These are phyloP conservation scores for Colaptes auratus DNA, from an alignment of 2,113 vertebrate species.

Conservation along the genomic window DNA sequence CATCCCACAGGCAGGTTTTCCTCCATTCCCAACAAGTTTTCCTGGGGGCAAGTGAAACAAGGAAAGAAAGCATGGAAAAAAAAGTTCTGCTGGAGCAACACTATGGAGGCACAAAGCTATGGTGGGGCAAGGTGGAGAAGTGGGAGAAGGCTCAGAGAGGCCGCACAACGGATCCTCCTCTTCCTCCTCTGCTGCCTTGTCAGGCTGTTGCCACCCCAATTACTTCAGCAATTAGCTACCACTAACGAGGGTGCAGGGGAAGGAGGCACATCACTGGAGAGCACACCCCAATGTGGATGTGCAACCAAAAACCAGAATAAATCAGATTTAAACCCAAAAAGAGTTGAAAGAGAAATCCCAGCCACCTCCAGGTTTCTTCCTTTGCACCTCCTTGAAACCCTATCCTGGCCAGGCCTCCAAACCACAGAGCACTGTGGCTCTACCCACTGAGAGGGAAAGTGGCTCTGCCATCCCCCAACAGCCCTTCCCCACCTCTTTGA, in stretches of 20 bases:
- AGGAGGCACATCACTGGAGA: too few relatives aligned
- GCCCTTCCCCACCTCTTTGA: not conserved
- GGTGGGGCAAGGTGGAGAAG: fast-evolving
- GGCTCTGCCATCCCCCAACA: fast-evolving
- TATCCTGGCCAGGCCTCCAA: not conserved
- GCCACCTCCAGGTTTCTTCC: not conserved
- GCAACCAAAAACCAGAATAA: not conserved
- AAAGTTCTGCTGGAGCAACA: not conserved
- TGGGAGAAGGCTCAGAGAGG: not conserved
- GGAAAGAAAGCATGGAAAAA: not conserved
- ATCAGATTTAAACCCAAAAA: not conserved
- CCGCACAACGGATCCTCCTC: fast-evolving
- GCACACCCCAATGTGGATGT: fast-evolving
- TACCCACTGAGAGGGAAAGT: not conserved
- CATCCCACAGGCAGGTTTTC: fast-evolving
- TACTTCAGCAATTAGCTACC: not conserved
- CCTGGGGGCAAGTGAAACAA: not conserved
- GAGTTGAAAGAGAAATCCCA: conserved; percentile 42
- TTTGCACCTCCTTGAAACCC: conserved; percentile 7
- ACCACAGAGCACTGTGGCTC: fast-evolving
- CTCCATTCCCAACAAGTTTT: not conserved
- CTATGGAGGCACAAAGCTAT: fast-evolving
- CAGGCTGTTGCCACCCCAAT: not conserved
- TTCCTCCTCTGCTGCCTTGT: not conserved
- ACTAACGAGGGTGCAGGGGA: not conserved